Evolutionary conservation across 2,113 vertebrate genomes (phyloP).

Genomic region (Parotia lawesii): DNA sequence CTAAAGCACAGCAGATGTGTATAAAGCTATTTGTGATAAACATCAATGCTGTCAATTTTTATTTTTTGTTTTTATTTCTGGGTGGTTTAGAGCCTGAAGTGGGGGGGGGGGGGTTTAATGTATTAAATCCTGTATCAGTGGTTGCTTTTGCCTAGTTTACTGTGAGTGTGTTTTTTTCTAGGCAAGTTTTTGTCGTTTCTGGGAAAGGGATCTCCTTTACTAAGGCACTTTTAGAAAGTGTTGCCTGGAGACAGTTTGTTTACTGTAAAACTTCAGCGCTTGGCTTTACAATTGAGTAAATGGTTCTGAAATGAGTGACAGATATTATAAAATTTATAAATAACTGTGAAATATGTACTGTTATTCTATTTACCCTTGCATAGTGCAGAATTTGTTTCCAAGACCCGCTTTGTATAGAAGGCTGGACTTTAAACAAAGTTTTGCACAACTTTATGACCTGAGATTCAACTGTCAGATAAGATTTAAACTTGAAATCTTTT

Average conservation of each 20-base stretch:
- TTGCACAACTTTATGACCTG: conserved; percentile 68
- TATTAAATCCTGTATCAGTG: conserved; percentile 66
- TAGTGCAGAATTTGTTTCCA: conserved; percentile 75
- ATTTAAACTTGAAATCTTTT: conserved; percentile 54
- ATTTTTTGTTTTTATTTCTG: conserved; percentile 28
- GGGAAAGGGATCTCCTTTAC: conserved; percentile 72
- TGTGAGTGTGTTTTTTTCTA: conserved; percentile 56
- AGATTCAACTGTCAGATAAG: conserved; percentile 34
- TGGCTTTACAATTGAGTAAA: conserved; percentile 71
- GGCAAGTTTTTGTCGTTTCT: conserved; percentile 62
- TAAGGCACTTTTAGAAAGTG: conserved; percentile 66
- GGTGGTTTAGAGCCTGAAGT: conserved; percentile 41
- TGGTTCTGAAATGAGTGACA: conserved; percentile 90
- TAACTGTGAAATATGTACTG: conserved; percentile 97
- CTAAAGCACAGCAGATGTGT: conserved; percentile 8
- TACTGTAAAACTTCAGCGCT: conserved; percentile 77
- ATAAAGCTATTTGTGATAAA: conserved; percentile 5
- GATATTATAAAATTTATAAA: conserved; percentile 88
- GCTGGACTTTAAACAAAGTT: conserved; percentile 48
- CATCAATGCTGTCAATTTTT: conserved; percentile 46
- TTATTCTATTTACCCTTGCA: conserved; percentile 95
- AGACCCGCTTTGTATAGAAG: conserved; percentile 59
- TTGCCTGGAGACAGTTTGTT: conserved; percentile 71
- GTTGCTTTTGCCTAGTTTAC: conserved; percentile 67
- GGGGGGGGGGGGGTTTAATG: not conserved